Evolutionary conservation across 2,113 vertebrate genomes (phyloP).

Genomic region (Cettia cetti): DNA sequence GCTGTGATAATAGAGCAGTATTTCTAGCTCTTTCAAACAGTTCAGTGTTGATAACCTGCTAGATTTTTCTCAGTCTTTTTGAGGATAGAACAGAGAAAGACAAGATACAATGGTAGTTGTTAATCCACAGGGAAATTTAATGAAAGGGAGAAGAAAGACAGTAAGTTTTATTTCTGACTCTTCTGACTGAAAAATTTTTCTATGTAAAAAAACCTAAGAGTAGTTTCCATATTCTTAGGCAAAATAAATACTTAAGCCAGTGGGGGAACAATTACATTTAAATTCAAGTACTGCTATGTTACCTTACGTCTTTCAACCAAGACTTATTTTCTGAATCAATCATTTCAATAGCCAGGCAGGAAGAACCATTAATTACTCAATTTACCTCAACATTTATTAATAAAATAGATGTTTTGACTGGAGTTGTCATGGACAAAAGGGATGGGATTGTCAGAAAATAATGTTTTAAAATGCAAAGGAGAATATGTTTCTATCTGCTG

Average conservation of each 20-base stretch:
- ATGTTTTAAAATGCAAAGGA: not conserved
- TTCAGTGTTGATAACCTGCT: not conserved
- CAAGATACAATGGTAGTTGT: not conserved
- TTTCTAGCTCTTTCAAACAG: slow-evolving; percentile 29
- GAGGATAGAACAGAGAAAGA: slow-evolving; percentile 4
- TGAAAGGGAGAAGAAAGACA: not conserved
- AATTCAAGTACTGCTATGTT: not conserved
- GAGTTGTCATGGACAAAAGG: not conserved
- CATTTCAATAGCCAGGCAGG: not conserved
- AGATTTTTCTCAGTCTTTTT: slow-evolving; percentile 51
- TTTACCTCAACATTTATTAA: slow-evolving; percentile 51
- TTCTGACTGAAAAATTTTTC: not conserved
- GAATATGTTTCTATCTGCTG: not conserved
- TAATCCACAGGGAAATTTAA: not conserved
- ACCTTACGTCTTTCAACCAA: slow-evolving; percentile 21
- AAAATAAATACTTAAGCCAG: not conserved
- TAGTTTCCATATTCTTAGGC: not conserved
- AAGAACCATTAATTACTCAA: slow-evolving; percentile 14
- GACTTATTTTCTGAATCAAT: slow-evolving; percentile 39
- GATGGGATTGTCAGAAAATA: not conserved
- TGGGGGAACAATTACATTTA: not conserved
- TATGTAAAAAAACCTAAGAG: not conserved
- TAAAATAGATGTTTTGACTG: not conserved
- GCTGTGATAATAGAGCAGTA: slow-evolving; percentile 51
- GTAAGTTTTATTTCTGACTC: not conserved